These are phyloP conservation scores for Hybos culiciformis DNA, from an alignment of 2,888 invertebrate genomes.

Conservation along the genomic window DNA sequence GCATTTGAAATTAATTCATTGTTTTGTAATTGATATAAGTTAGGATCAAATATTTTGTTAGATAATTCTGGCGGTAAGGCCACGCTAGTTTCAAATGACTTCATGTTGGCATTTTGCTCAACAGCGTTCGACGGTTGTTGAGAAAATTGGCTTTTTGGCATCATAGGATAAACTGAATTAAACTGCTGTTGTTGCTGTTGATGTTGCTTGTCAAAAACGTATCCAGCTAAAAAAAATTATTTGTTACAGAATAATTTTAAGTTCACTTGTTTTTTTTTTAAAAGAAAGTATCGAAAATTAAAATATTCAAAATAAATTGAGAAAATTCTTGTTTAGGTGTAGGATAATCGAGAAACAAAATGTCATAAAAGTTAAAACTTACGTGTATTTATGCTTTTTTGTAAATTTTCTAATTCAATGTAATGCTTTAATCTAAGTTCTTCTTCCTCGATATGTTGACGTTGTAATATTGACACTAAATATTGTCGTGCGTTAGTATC, in stretches of 20 bases:
- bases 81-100: too few relatives aligned
- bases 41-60: too few relatives aligned
- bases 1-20: too few relatives aligned
- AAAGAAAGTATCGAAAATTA: background rate
- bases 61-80: too few relatives aligned
- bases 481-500: conserved; percentile 33
- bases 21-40: too few relatives aligned
- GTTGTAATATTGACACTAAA: conserved; percentile 29
- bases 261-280: background rate
- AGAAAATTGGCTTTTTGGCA: too few relatives aligned
- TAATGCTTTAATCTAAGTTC: conserved; percentile 33
- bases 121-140: too few relatives aligned
- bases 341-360: background rate
- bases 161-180: too few relatives aligned
- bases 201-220: conserved; percentile 13
- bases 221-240: background rate
- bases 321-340: background rate
- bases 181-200: too few relatives aligned
- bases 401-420: conserved; percentile 35
- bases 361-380: background rate
- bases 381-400: conserved; percentile 22
- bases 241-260: background rate
- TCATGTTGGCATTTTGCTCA: too few relatives aligned
- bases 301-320: background rate
- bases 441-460: conserved; percentile 35